phyloP scores from a whole-genome alignment of 2,797 vertebrate species.

The Nannoperca australis region DNA sequence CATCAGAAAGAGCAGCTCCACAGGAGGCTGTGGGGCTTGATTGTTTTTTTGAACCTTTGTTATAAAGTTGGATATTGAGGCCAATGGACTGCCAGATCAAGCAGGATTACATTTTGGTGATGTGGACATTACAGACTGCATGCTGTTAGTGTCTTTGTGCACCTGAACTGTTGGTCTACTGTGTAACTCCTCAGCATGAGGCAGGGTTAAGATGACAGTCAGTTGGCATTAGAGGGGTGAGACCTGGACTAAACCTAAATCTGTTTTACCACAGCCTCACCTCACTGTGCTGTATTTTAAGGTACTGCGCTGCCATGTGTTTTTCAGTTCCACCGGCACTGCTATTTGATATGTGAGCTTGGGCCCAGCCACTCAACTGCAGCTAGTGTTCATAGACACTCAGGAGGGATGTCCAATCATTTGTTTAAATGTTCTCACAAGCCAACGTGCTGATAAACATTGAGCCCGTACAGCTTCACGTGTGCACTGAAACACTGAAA shows the following conservation, averaged over 20 bases:
- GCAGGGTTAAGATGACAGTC: constrained; percentile 48
- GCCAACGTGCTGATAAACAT: background rate
- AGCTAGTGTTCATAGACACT: constrained; percentile 11
- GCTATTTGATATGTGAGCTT: constrained; percentile 31
- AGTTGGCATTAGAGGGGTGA: constrained; percentile 46
- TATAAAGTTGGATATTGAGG: background rate
- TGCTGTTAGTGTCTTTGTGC: background rate
- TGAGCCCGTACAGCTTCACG: too few relatives aligned
- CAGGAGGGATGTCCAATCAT: background rate
- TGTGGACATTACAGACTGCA: background rate
- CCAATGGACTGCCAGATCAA: background rate
- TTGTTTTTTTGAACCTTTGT: constrained; percentile 23
- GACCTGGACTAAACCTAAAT: constrained; percentile 27
- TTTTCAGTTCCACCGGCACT: constrained; percentile 2
- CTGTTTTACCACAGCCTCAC: constrained; percentile 38
- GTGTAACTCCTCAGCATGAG: constrained; percentile 38
- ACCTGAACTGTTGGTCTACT: constrained; percentile 2
- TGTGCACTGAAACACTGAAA: too few relatives aligned
- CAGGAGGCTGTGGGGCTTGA: constrained; percentile 6
- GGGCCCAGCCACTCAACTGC: constrained; percentile 2
- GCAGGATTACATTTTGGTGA: background rate
- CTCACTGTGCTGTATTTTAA: constrained; percentile 20
- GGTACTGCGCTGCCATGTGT: background rate
- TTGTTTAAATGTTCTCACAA: constrained; percentile 4
- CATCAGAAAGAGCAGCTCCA: constrained; percentile 8